Base-by-base conservation (phyloP, 2,888 invertebrate species). In the Epinotia ramella region DNA sequence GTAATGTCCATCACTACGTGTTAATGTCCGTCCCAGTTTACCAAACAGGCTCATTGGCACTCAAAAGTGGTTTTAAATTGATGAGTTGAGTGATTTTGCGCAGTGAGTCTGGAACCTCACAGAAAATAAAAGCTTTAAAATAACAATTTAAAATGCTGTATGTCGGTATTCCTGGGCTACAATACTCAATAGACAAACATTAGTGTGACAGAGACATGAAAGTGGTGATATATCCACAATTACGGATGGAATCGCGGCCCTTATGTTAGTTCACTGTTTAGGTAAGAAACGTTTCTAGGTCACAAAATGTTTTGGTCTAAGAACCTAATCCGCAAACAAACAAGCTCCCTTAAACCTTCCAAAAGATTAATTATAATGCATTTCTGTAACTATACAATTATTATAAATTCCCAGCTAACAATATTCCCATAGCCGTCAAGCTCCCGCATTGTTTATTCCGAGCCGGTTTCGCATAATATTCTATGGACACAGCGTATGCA, bases 401-500 rank as follows among this genome's bases (percentile, higher is more conserved):
- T 18, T 60, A 63, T 63, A 56, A 63, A 63, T 72, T 72, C 64
- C 65, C 28, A 3, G 4, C 44, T 72, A 65, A 65, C 59, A 28
- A 69, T 65, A 73, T 73, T 65, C 57, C 46, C 72, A 73, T 60
- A 44, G 56, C 18, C 57, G 64, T 67, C 69, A 28, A 53, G 57
- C 53, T 28, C 57, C 18, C 49, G 56, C 75, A 60, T 65, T 66
- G 75, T 75, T 71, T 60, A 71, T 75, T 71, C 70, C 28, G 28
- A 66, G 9, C 57, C n/a, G 40, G 59, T 60, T 53, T 60, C 49
- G 60, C 75, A 65, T 65, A 71, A 66, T 73, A 71, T 75, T 75
- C 60, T 60, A 71, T 66, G 70, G 70, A 75, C 59, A 66, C 60
- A 65, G 60, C 40, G 53, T 33, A 75, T 75, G 70, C 70, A 75